Percentiles rank a stretch among this genome's conserved stretches.
Conservation (phyloP, 2,113 vertebrate species). For the Sylvilagus bachmani region DNA sequence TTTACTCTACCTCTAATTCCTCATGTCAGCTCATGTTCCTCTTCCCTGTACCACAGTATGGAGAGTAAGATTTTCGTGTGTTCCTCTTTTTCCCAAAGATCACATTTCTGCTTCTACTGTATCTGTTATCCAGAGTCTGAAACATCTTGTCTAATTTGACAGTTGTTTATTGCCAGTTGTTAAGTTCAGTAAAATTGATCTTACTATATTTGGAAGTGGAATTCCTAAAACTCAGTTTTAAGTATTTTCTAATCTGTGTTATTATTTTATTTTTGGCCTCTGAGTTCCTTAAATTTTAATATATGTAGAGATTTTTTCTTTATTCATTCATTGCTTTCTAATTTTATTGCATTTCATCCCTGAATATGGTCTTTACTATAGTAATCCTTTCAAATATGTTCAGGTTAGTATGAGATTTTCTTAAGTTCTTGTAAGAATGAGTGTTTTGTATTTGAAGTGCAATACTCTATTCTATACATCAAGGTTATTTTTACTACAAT, state of each 20-base stretch:
- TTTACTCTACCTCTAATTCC: not conserved
- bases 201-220: not conserved
- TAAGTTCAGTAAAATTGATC: not conserved
- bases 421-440: not conserved
- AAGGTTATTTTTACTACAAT: not conserved
- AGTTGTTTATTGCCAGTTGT: not conserved
- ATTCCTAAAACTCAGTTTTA: not conserved
- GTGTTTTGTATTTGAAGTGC: not conserved
- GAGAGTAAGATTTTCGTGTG: not conserved
- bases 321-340: not conserved
- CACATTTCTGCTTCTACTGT: not conserved
- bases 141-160: not conserved
- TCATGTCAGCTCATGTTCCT: not conserved
- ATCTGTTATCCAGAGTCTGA: no score
- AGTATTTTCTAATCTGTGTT: not conserved
- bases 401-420: not conserved
- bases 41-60: not conserved
- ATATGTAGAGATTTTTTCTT: not conserved
- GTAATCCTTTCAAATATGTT: not conserved
- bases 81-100: not conserved
- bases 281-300: not conserved
- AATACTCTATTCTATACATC: not conserved
- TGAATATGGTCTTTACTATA: not conserved
- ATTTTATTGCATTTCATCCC: not conserved
- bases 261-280: not conserved